Evolutionary conservation across 2,113 vertebrate species (phyloP).

Genomic region (Myotis brandtii): DNA sequence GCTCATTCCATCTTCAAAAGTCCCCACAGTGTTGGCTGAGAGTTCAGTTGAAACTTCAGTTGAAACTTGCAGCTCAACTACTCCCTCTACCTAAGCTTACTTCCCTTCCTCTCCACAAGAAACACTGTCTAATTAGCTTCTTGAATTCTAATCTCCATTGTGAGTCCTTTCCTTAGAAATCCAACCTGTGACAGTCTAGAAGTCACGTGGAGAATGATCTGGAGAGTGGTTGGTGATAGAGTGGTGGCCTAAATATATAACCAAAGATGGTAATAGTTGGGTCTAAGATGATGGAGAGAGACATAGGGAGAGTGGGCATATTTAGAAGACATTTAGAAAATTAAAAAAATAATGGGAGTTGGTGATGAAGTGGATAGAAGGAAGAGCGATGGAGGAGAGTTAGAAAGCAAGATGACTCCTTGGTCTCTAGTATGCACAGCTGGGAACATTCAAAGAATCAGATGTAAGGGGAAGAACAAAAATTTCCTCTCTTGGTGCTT

Average conservation of each 20-base stretch:
- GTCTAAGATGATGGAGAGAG: not conserved
- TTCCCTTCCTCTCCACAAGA: not conserved
- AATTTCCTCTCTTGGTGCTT: not conserved
- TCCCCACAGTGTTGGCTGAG: not conserved
- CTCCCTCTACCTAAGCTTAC: not conserved
- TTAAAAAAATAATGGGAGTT: not conserved
- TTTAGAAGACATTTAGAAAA: not conserved
- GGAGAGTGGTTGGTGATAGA: not conserved
- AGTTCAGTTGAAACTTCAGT: not conserved
- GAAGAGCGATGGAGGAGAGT: not conserved
- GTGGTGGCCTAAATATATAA: not conserved
- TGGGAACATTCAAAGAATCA: not conserved
- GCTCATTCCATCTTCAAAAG: not conserved
- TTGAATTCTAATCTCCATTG: not conserved
- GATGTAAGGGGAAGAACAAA: not conserved
- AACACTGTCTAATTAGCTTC: not conserved
- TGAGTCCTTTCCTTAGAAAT: not conserved
- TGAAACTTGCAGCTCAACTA: not conserved
- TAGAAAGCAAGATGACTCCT: not conserved
- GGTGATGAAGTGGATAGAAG: not conserved
- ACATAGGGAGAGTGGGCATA: not conserved
- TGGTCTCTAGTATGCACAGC: not conserved
- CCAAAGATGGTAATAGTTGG: not conserved
- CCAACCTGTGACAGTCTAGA: not conserved
- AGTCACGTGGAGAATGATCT: not conserved